phyloP scores from a whole-genome alignment of 2,797 vertebrate genomes.

The Discoglossus pictus region DNA sequence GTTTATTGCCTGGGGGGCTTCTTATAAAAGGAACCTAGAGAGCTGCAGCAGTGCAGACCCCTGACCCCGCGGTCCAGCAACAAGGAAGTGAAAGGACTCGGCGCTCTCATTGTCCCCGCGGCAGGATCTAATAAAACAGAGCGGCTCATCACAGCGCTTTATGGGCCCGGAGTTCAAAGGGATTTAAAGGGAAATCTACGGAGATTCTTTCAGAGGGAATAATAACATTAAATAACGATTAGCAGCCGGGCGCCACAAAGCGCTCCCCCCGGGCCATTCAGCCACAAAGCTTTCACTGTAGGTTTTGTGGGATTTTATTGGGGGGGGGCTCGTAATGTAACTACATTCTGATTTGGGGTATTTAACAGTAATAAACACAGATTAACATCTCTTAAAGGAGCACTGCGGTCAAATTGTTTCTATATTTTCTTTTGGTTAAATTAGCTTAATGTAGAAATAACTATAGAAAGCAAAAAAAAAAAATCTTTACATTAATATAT shows the following conservation, averaged over 20 bases:
- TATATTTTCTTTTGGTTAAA: too few species aligned
- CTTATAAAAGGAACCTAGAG: constrained; percentile 57
- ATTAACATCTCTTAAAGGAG: too few species aligned
- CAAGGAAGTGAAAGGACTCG: constrained; percentile 70
- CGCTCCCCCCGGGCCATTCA: constrained; percentile 74
- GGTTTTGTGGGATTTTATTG: too few species aligned
- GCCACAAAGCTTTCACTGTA: background rate
- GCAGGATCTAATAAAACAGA: constrained; percentile 69
- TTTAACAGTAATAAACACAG: too few species aligned
- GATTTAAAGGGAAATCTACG: constrained; percentile 75
- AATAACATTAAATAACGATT: constrained; percentile 80
- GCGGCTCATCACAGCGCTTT: constrained; percentile 65
- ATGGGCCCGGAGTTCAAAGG: constrained; percentile 71
- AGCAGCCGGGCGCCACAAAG: constrained; percentile 70
- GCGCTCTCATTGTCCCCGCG: constrained; percentile 69
- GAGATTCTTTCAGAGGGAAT: constrained; percentile 73
- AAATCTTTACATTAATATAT: too few species aligned
- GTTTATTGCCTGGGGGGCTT: constrained; percentile 49
- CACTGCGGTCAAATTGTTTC: too few species aligned
- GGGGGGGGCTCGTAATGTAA: too few species aligned
- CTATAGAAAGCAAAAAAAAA: too few species aligned
- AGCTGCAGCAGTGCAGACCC: constrained; percentile 57
- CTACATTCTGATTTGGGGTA: too few species aligned
- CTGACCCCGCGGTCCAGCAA: constrained; percentile 68
- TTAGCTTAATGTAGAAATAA: too few species aligned